These are phyloP conservation scores for Mola mola DNA, from an alignment of 2,113 vertebrate genomes.

Conservation along the genomic window DNA sequence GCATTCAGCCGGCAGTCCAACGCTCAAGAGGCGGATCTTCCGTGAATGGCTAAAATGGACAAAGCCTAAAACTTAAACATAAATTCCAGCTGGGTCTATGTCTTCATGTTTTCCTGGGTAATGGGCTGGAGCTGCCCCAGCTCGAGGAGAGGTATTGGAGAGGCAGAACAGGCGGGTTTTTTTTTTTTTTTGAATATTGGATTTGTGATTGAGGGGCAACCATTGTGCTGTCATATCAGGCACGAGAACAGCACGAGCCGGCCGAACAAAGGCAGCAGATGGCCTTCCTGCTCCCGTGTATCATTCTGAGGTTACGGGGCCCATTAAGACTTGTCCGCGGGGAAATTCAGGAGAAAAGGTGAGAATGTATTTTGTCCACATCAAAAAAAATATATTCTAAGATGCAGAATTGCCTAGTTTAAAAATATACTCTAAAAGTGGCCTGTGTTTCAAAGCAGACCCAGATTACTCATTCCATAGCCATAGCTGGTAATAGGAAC, in stretches of 20 bases:
- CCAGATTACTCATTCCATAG: too few species aligned
- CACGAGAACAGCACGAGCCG: slow-evolving; percentile 86
- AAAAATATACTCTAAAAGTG: too few species aligned
- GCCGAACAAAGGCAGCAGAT: slow-evolving; percentile 81
- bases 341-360: slow-evolving; percentile 40
- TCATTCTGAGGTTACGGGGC: slow-evolving; percentile 53
- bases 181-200: slow-evolving; percentile 70
- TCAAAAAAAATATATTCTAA: background rate
- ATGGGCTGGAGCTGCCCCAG: background rate
- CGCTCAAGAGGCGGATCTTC: too few species aligned
- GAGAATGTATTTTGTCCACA: background rate
- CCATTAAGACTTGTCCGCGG: slow-evolving; percentile 55
- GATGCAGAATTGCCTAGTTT: too few species aligned
- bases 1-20: too few species aligned
- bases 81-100: too few species aligned
- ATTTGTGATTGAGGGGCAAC: slow-evolving; percentile 41
- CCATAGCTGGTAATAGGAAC: too few species aligned
- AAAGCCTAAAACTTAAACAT: too few species aligned
- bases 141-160: slow-evolving; percentile 15
- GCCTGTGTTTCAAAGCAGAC: too few species aligned
- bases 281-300: slow-evolving; percentile 69
- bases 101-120: too few species aligned
- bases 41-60: too few species aligned
- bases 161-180: slow-evolving; percentile 51
- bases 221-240: slow-evolving; percentile 73